phyloP scores from a whole-genome alignment of 2,797 vertebrate species.

The Staurois parvus region DNA sequence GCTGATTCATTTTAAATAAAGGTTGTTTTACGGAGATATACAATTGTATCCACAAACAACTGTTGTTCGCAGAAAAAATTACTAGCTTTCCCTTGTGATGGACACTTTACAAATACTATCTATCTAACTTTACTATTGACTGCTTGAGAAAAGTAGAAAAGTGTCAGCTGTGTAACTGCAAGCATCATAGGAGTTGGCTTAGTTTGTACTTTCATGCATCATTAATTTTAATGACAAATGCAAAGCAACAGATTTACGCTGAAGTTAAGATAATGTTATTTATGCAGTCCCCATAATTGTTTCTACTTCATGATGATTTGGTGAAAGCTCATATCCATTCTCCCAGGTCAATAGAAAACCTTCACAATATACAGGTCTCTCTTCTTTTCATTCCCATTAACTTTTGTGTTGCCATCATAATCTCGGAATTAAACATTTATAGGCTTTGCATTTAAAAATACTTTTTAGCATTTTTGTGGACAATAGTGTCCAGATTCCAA shows the following conservation, averaged over 20 bases:
- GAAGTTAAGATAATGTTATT: conserved; percentile 21
- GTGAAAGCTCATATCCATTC: conserved; percentile 8
- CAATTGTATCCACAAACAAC: conserved; percentile 43
- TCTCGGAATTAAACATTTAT: neutral
- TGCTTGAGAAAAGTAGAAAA: conserved; percentile 16
- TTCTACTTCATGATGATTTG: conserved; percentile 19
- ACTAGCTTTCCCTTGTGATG: conserved; percentile 33
- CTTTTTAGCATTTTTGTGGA: neutral
- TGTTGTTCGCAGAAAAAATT: conserved; percentile 39
- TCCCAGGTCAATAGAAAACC: neutral
- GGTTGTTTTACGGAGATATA: conserved; percentile 33
- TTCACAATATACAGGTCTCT: neutral
- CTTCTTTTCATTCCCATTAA: neutral
- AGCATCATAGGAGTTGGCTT: conserved; percentile 10
- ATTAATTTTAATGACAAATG: conserved; percentile 43
- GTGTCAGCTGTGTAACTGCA: neutral
- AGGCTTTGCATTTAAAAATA: neutral
- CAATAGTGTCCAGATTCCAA: neutral
- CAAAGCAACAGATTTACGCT: conserved; percentile 17
- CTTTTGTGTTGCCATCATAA: neutral
- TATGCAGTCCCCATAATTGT: conserved; percentile 18
- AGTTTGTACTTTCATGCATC: conserved; percentile 25
- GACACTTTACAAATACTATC: conserved; percentile 33
- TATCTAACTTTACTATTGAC: conserved; percentile 40
- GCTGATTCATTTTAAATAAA: conserved; percentile 38